Percentiles rank a stretch among this genome's conserved stretches.
Conservation (phyloP, 2,797 vertebrate genomes). For the Phataginus tetradactyla region DNA sequence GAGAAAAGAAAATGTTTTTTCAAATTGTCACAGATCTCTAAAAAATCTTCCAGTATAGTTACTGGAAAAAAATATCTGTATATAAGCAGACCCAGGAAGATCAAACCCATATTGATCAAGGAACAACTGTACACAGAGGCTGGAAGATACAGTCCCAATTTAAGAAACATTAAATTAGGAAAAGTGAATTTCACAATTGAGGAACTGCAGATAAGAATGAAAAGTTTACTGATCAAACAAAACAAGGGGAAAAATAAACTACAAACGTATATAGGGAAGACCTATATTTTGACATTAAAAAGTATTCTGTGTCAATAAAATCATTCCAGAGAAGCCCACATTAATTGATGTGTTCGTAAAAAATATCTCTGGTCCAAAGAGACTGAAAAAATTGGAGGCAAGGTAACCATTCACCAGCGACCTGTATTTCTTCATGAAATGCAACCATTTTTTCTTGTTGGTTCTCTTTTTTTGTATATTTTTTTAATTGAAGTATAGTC, state of each 20-base stretch:
- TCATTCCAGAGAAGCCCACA: neutral
- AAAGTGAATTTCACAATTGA: neutral
- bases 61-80: too few species aligned
- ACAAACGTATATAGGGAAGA: neutral
- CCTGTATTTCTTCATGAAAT: neutral
- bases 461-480: too few species aligned
- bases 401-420: neutral
- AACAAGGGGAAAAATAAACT: fast-evolving
- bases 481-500: too few species aligned
- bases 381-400: neutral
- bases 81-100: too few species aligned
- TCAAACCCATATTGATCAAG: too few species aligned
- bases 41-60: too few species aligned
- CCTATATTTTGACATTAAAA: neutral
- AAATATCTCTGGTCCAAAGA: neutral
- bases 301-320: neutral
- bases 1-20: too few species aligned
- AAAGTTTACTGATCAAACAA: too few species aligned
- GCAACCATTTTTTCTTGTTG: too few species aligned
- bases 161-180: neutral
- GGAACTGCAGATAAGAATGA: neutral
- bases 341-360: neutral
- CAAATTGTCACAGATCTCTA: too few species aligned
- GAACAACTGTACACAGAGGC: neutral
- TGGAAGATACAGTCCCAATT: neutral